Base-by-base conservation (phyloP, 2,113 vertebrate genomes). In the Oplegnathus fasciatus region DNA sequence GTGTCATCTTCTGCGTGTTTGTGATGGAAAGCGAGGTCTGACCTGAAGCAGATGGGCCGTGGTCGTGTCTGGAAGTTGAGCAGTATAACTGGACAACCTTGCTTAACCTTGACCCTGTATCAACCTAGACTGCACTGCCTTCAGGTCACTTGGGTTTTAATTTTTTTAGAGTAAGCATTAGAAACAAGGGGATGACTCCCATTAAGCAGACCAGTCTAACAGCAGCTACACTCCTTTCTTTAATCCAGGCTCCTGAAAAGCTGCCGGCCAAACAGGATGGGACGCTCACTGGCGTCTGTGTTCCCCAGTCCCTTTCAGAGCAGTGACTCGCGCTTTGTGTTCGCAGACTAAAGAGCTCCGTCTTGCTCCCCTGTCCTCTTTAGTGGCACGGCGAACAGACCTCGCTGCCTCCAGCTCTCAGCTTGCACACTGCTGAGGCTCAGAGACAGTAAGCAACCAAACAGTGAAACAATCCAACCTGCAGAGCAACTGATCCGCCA, bases 31-130 rank as follows among this genome's bases (percentile, higher is more conserved):
- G 84, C 69, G 6, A 86, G 91, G 87, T 85, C 81, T 87, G 88
- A 93, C 90, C 86, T 62, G n/a, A 13, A 40, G 74, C 93, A 94
- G 92, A 93, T 95, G 92, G 89, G 88, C 42, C 11, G 24, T n/a
- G 74, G 58, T 55, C 37, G 86, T 40, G 68, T 85, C 61, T 86
- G 76, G 70, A 78, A n/a, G 80, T 72, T 10, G 34, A 78, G 64
- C 78, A 3, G 75, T 85, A 86, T 80, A 81, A 80, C 83, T 44
- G 81, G 81, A 82, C 60, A 58, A 73, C 72, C 30, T 77, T 86
- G 68, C 48, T 85, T 84, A 88, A 91, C 92, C 88, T 93, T 91
- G 86, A 93, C 91, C 93, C 76, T 20, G 15, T 66, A 64, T 64
- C 48, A 76, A 82, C 83, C 88, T n/a, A 40, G 15, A 61, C 32